phyloP scores from a whole-genome alignment of 53 echinoderm and acorn worm species.

The Echinarachnius parma region DNA sequence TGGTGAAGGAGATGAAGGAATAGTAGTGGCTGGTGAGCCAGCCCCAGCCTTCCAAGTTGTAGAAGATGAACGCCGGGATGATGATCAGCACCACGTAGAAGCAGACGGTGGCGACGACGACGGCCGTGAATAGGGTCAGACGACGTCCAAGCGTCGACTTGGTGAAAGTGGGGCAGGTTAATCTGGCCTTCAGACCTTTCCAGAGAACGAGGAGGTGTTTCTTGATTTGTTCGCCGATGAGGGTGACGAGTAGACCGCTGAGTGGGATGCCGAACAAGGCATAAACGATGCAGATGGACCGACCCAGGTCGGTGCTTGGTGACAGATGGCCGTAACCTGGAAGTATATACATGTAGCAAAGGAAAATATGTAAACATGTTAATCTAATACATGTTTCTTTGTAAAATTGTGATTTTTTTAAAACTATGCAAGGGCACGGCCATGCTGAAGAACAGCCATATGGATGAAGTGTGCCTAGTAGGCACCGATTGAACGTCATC shows the following conservation, averaged over 20 bases:
- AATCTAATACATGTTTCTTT: too few species aligned
- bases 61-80: constrained; percentile 54
- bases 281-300: constrained; percentile 60
- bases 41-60: constrained; percentile 64
- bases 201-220: constrained; percentile 38
- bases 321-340: constrained; percentile 79
- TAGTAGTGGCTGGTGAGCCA: constrained; percentile 72
- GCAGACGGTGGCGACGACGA: constrained; percentile 9
- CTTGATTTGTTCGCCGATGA: constrained; percentile 65
- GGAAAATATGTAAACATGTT: too few species aligned
- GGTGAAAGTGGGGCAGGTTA: constrained; percentile 37
- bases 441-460: too few species aligned
- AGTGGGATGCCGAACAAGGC: constrained; percentile 76
- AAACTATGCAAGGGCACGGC: too few species aligned
- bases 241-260: constrained; percentile 62
- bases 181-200: constrained; percentile 53
- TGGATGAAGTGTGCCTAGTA: too few species aligned
- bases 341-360: too few species aligned
- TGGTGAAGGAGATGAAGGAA: constrained; percentile 67
- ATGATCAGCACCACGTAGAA: constrained; percentile 57
- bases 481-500: too few species aligned
- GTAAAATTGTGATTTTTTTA: too few species aligned
- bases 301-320: constrained; percentile 58
- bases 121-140: background rate
- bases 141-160: background rate